phyloP scores from a whole-genome alignment of 2,797 vertebrate genomes.

The Peromyscus nudipes region DNA sequence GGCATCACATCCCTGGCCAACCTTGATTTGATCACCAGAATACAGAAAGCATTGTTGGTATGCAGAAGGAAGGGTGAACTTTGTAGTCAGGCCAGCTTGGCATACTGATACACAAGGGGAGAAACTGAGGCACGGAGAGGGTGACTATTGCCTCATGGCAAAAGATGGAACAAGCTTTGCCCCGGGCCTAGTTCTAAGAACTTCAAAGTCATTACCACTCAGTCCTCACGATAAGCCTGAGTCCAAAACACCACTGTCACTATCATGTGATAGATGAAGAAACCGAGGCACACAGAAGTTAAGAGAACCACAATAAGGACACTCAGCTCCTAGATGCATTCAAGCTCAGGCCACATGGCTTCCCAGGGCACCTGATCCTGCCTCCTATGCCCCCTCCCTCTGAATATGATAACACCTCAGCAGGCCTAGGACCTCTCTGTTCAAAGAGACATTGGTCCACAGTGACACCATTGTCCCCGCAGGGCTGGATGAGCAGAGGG shows the following conservation, averaged over 20 bases:
- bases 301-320: neutral
- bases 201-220: neutral
- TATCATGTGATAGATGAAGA: neutral
- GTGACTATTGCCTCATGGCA: neutral
- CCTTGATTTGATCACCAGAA: neutral
- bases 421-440: neutral
- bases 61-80: neutral
- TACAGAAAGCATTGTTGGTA: neutral
- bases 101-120: neutral
- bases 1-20: rapidly evolving
- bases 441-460: neutral
- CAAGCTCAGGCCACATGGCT: neutral
- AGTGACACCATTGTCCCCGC: neutral
- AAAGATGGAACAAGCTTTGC: neutral
- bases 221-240: neutral
- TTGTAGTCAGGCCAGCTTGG: neutral
- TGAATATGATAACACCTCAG: neutral
- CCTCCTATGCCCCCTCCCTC: neutral
- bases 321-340: neutral
- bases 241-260: neutral
- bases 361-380: too few relatives aligned
- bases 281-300: neutral
- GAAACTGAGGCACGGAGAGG: neutral
- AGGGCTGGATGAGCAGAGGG: neutral
- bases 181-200: neutral